Percentiles rank a stretch among this genome's conserved stretches.
These are phyloP conservation scores for Brachynemurus nebulosus DNA, from an alignment of 2,888 invertebrate species.

Conservation along the genomic window DNA sequence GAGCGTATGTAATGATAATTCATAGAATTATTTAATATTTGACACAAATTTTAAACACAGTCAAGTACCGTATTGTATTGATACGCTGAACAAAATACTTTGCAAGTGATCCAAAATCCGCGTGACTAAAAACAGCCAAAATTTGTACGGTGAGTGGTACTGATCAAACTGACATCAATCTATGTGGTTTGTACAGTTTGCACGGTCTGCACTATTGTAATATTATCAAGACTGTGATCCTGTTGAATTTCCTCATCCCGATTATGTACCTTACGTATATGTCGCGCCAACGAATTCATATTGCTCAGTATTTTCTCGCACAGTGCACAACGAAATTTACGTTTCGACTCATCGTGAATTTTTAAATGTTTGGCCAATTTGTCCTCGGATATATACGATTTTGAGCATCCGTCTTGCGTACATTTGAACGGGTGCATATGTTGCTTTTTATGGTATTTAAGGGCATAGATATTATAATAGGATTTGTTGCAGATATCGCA, in stretches of 20 bases:
- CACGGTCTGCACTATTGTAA: no score
- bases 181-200: no score
- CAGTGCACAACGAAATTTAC: slow-evolving; percentile 3
- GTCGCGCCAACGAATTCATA: slow-evolving; percentile 6
- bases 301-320: slow-evolving; percentile 3
- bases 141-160: no score
- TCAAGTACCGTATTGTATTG: no score
- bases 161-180: no score
- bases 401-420: slow-evolving; percentile 1
- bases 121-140: no score
- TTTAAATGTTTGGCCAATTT: slow-evolving; percentile 6
- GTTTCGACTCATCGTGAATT: slow-evolving; percentile 5
- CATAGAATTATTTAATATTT: no score
- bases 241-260: not conserved
- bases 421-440: slow-evolving; percentile 7
- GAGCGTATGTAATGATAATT: no score
- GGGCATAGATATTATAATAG: slow-evolving; percentile 7
- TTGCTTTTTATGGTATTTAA: slow-evolving; percentile 6
- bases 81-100: no score
- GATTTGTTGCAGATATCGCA: slow-evolving; percentile 8
- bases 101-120: no score
- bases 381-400: slow-evolving; percentile 4
- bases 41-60: no score
- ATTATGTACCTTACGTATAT: slow-evolving; percentile 6
- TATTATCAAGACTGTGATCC: no score